These are phyloP conservation scores for Daboia siamensis DNA, from an alignment of 2,113 vertebrate genomes.

Conservation along the genomic window DNA sequence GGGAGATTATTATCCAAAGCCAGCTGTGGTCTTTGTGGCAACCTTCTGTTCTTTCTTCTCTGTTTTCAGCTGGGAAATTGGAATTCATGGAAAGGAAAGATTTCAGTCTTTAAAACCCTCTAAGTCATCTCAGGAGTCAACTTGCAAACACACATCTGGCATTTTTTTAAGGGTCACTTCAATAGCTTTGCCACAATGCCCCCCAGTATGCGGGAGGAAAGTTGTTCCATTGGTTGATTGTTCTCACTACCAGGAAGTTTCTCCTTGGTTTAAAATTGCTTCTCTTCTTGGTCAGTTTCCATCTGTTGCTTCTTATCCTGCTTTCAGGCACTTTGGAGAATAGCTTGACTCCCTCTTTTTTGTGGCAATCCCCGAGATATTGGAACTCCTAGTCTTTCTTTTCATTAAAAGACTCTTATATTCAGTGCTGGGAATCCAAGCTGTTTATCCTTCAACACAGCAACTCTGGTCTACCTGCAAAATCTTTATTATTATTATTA, in stretches of 20 bases:
- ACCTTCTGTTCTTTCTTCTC: too few relatives aligned
- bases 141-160: not conserved
- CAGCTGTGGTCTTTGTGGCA: not conserved
- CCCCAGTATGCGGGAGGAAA: rapidly evolving
- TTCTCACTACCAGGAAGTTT: too few relatives aligned
- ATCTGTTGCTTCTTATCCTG: too few relatives aligned
- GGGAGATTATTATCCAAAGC: not conserved
- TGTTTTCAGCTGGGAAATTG: not conserved
- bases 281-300: too few relatives aligned
- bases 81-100: not conserved
- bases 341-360: too few relatives aligned
- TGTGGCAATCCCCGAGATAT: too few relatives aligned
- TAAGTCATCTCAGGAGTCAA: not conserved
- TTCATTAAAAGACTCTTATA: constrained; percentile 12
- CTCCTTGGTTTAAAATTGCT: too few relatives aligned
- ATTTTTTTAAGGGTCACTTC: not conserved
- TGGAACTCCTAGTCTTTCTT: too few relatives aligned
- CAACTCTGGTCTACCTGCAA: constrained; percentile 42
- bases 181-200: not conserved
- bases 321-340: too few relatives aligned
- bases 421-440: constrained; percentile 22
- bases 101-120: not conserved
- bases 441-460: constrained; percentile 57
- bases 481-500: constrained; percentile 56
- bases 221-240: too few relatives aligned